These are phyloP conservation scores for Apocrypta bakeri DNA, from an alignment of 1,140 invertebrate species.

Conservation along the genomic window DNA sequence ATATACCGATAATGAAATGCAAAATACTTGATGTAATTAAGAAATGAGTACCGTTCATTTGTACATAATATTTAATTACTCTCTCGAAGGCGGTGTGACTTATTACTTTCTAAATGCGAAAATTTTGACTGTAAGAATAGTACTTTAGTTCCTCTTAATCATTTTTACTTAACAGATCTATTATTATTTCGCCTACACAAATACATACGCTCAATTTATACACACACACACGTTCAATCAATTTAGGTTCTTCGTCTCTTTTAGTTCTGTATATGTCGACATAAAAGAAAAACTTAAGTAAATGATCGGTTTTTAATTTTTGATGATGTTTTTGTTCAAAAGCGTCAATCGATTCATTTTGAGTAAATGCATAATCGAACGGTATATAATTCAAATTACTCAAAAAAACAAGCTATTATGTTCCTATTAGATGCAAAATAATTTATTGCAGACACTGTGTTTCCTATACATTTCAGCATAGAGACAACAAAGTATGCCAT, in stretches of 20 bases:
- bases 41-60: constrained; percentile 71
- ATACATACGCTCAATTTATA: neutral
- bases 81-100: constrained; percentile 73
- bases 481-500: constrained; percentile 6
- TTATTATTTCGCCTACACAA: neutral
- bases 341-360: constrained; percentile 36
- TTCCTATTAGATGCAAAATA: constrained; percentile 50
- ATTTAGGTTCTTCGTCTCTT: neutral
- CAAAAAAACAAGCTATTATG: constrained; percentile 47
- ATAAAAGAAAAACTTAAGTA: neutral
- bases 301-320: constrained; percentile 27
- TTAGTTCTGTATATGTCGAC: neutral
- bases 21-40: constrained; percentile 73
- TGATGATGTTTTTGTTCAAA: neutral
- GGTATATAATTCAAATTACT: constrained; percentile 49
- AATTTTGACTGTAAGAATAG: constrained; percentile 41
- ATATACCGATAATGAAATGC: constrained; percentile 65
- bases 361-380: constrained; percentile 50
- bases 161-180: constrained; percentile 33
- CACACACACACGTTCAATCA: neutral
- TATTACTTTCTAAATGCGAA: constrained; percentile 60
- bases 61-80: constrained; percentile 74
- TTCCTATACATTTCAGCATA: constrained; percentile 21
- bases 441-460: constrained; percentile 39
- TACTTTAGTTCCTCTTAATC: constrained; percentile 47